Evolutionary conservation across 2,797 vertebrate genomes (phyloP).

Genomic region (Euphonia xanthogaster): DNA sequence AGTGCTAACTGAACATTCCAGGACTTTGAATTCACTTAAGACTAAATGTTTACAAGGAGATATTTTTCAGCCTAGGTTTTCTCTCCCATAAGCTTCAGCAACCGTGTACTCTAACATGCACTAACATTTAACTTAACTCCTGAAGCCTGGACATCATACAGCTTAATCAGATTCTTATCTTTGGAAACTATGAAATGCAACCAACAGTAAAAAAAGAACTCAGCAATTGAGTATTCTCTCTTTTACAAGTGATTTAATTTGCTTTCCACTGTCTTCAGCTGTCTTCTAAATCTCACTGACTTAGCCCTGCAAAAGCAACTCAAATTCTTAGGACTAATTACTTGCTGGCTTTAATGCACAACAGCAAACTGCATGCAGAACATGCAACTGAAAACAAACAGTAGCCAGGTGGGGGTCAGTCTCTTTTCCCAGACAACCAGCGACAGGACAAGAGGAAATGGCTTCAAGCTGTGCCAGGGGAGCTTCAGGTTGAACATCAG

Average conservation of each 20-base stretch:
- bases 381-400: not conserved
- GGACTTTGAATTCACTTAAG: not conserved
- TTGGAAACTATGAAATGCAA: not conserved
- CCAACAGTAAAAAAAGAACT: not conserved
- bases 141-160: not conserved
- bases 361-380: not conserved
- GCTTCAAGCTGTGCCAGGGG: accelerated
- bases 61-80: not conserved
- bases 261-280: not conserved
- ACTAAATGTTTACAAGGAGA: not conserved
- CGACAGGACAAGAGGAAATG: not conserved
- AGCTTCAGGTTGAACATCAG: not conserved
- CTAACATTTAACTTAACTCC: not conserved
- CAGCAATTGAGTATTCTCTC: not conserved
- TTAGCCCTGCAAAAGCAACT: not conserved
- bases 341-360: not conserved
- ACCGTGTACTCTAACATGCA: not conserved
- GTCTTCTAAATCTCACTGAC: not conserved
- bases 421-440: not conserved
- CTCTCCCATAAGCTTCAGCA: not conserved
- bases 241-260: not conserved
- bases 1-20: not conserved
- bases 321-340: not conserved
- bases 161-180: not conserved
- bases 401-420: not conserved